phyloP scores from a whole-genome alignment of 1,140 invertebrate species.

The Thrips palmi region DNA sequence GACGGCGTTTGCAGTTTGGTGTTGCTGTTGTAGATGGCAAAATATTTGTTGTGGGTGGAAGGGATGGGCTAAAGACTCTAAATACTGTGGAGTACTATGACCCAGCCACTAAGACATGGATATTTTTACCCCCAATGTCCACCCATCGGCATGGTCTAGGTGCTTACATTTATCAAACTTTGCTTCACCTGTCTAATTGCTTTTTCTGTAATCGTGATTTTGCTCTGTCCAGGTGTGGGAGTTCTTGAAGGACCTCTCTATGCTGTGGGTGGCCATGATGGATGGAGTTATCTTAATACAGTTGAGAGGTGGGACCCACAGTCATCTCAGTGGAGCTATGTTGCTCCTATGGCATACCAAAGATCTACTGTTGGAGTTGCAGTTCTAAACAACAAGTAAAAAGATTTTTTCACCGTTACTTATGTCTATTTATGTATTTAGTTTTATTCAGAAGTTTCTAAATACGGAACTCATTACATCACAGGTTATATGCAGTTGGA shows the following conservation, averaged over 20 bases:
- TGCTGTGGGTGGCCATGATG: constrained; percentile 87
- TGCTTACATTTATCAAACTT: constrained; percentile 16
- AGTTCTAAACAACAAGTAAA: constrained; percentile 57
- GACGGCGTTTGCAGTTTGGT: constrained; percentile 70
- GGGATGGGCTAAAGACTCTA: constrained; percentile 85
- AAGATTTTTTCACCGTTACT: constrained; percentile 5
- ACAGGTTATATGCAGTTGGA: constrained; percentile 74
- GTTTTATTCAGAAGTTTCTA: not conserved
- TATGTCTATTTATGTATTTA: not conserved
- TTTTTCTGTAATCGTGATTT: constrained; percentile 6
- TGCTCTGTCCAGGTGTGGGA: constrained; percentile 46
- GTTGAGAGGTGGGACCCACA: constrained; percentile 84
- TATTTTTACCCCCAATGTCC: constrained; percentile 65
- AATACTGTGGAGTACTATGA: constrained; percentile 77
- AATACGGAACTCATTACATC: constrained; percentile 12
- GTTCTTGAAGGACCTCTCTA: constrained; percentile 77
- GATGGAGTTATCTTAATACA: constrained; percentile 84
- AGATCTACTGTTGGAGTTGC: constrained; percentile 78
- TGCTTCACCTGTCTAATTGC: constrained; percentile 7
- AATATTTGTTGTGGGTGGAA: constrained; percentile 65
- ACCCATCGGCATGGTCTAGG: constrained; percentile 77
- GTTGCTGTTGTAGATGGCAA: constrained; percentile 73
- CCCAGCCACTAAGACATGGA: constrained; percentile 59
- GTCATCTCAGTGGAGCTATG: constrained; percentile 68
- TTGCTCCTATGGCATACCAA: constrained; percentile 69